Percentiles rank a stretch among this genome's conserved stretches.
Conservation (phyloP, 2,888 invertebrate genomes). For the Mythimna lalbum region DNA sequence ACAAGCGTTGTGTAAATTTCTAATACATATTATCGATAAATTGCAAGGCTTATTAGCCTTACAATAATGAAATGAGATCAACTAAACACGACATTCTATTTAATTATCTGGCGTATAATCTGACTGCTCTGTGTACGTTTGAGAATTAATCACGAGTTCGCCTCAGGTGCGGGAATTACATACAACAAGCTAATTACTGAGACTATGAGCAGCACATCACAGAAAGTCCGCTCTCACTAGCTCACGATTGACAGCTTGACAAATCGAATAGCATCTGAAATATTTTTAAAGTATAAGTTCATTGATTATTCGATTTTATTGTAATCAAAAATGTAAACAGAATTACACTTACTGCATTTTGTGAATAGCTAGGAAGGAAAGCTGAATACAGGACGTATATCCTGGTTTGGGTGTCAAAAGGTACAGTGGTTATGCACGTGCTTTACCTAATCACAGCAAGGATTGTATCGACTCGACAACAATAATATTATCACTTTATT, state of each 20-base stretch:
- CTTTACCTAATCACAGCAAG: too few relatives aligned
- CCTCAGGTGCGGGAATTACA: constrained; percentile 17
- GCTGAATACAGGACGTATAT: too few relatives aligned
- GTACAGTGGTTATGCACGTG: too few relatives aligned
- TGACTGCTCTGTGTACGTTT: constrained; percentile 8
- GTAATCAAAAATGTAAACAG: too few relatives aligned
- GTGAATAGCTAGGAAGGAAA: too few relatives aligned
- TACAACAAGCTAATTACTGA: constrained; percentile 30
- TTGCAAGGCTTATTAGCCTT: background rate
- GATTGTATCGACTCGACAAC: too few relatives aligned
- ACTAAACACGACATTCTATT: background rate
- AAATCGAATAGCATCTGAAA: background rate
- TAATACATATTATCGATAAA: background rate
- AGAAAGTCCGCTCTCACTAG: background rate
- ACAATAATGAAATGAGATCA: background rate
- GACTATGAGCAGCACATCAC: background rate
- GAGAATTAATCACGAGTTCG: constrained; percentile 26
- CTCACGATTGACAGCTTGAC: background rate
- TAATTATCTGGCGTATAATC: constrained; percentile 1
- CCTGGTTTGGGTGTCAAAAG: too few relatives aligned
- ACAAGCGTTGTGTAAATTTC: background rate
- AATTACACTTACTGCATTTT: too few relatives aligned
- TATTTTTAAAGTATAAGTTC: background rate
- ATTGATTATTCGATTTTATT: background rate
- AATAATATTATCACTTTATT: too few relatives aligned